Conservation (phyloP, 23 tunicate species). For the Corella eumyota region DNA sequence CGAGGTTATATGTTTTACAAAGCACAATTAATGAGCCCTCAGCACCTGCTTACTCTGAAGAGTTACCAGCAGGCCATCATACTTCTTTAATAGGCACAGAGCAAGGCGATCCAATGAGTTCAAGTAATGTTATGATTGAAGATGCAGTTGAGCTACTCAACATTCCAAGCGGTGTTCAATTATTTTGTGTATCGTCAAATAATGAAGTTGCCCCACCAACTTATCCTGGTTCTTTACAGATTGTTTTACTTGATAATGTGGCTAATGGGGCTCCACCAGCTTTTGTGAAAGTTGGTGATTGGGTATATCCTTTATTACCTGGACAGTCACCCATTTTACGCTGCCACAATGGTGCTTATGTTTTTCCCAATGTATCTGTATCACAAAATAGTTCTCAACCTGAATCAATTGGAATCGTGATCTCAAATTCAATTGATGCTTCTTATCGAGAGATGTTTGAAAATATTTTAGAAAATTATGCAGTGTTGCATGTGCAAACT, state of each 20-base stretch:
- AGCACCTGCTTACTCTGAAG: constrained; percentile 9
- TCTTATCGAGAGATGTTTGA: constrained; percentile 38
- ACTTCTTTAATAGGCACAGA: constrained; percentile 3
- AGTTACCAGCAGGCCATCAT: constrained; percentile 24
- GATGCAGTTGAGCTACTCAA: constrained; percentile 31
- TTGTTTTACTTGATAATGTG: constrained; percentile 13
- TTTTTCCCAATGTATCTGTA: constrained; percentile 42
- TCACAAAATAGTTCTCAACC: constrained; percentile 1
- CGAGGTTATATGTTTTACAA: constrained; percentile 25
- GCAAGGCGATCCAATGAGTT: background rate
- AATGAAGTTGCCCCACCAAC: constrained; percentile 66
- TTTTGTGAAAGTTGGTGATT: constrained; percentile 52
- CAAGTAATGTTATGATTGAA: constrained; percentile 1
- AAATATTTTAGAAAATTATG: constrained; percentile 31
- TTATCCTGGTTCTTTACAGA: constrained; percentile 38
- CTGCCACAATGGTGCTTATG: constrained; percentile 42
- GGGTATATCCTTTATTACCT: constrained; percentile 57
- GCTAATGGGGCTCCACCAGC: constrained; percentile 37
- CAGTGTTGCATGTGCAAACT: constrained; percentile 31
- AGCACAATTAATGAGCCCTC: background rate
- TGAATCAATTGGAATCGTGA: constrained; percentile 37
- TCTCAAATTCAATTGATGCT: constrained; percentile 44
- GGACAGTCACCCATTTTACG: constrained; percentile 62
- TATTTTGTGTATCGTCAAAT: constrained; percentile 31
- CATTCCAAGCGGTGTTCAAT: constrained; percentile 66